phyloP scores from a whole-genome alignment of 1,140 invertebrate genomes.

The Oryctes rhinoceros region DNA sequence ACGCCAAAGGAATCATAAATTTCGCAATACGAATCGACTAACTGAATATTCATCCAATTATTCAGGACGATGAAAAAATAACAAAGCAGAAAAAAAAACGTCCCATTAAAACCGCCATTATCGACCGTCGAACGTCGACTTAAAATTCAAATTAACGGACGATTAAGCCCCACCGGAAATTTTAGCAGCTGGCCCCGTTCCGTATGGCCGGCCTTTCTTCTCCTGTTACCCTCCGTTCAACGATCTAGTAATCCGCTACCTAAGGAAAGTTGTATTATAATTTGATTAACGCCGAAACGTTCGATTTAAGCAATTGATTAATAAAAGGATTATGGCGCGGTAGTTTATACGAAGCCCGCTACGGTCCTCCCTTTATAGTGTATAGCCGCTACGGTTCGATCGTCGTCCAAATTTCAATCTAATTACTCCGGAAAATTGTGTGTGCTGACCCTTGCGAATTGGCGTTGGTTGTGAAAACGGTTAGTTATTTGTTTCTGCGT shows the following conservation, averaged over 20 bases:
- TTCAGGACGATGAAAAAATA: neutral
- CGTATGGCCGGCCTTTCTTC: too few relatives aligned
- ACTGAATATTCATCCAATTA: too few relatives aligned
- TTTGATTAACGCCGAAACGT: neutral
- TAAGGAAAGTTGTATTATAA: neutral
- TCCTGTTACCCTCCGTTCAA: too few relatives aligned
- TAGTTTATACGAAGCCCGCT: neutral
- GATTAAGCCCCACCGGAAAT: neutral
- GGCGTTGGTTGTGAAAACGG: neutral
- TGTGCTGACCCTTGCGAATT: neutral
- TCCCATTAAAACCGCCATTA: neutral
- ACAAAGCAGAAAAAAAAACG: neutral
- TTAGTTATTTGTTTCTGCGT: neutral
- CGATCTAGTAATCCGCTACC: too few relatives aligned
- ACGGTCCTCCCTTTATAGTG: neutral
- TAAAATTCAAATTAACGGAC: conserved; percentile 11
- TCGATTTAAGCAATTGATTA: conserved; percentile 3
- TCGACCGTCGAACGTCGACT: neutral
- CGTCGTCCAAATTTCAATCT: neutral
- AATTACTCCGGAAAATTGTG: neutral
- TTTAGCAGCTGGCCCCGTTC: too few relatives aligned
- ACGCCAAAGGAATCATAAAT: too few relatives aligned
- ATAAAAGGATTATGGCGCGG: neutral
- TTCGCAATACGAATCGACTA: too few relatives aligned
- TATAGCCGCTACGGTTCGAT: neutral